Percentiles rank a stretch among this genome's conserved stretches.
Evolutionary conservation across 2,888 invertebrate genomes (phyloP).

Genomic region (Drosophila histrio): DNA sequence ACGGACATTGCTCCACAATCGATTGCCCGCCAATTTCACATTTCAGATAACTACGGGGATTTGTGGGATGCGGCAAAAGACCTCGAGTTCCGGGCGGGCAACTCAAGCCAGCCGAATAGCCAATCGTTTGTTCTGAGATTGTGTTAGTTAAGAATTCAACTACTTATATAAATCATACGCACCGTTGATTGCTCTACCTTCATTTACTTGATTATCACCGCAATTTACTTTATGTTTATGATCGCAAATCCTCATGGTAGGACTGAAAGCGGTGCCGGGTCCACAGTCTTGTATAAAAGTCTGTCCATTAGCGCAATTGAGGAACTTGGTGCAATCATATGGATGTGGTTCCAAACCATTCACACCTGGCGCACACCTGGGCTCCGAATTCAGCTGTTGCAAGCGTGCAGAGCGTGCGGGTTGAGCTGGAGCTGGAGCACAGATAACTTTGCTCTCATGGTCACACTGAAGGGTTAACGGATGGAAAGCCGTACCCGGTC

Average conservation of each 20-base stretch:
- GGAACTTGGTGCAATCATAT: conserved; percentile 86
- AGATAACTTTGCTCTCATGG: conserved; percentile 85
- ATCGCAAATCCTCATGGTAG: conserved; percentile 86
- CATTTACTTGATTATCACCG: conserved; percentile 45
- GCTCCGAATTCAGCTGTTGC: conserved; percentile 26
- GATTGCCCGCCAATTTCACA: conserved; percentile 86
- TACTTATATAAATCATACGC: conserved; percentile 26
- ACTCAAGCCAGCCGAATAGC: conserved; percentile 9
- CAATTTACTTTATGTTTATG: conserved; percentile 86
- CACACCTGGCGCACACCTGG: conserved; percentile 84
- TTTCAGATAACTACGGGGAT: conserved; percentile 87
- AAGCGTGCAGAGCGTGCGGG: conserved; percentile 28
- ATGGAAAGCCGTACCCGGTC: conserved; percentile 88
- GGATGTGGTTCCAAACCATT: conserved; percentile 87
- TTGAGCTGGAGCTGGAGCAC: conserved; percentile 7
- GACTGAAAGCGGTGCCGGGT: conserved; percentile 87
- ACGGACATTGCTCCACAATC: conserved; percentile 86
- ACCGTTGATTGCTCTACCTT: conserved; percentile 39
- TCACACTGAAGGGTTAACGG: conserved; percentile 87
- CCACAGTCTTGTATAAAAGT: conserved; percentile 87
- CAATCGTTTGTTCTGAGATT: conserved; percentile 28
- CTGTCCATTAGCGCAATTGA: conserved; percentile 87
- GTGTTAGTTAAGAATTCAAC: conserved; percentile 3
- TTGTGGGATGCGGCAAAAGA: conserved; percentile 85
- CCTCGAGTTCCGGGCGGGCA: conserved; percentile 85